phyloP scores from a whole-genome alignment of 2,888 invertebrate genomes.

The Adelphocoris suturalis region DNA sequence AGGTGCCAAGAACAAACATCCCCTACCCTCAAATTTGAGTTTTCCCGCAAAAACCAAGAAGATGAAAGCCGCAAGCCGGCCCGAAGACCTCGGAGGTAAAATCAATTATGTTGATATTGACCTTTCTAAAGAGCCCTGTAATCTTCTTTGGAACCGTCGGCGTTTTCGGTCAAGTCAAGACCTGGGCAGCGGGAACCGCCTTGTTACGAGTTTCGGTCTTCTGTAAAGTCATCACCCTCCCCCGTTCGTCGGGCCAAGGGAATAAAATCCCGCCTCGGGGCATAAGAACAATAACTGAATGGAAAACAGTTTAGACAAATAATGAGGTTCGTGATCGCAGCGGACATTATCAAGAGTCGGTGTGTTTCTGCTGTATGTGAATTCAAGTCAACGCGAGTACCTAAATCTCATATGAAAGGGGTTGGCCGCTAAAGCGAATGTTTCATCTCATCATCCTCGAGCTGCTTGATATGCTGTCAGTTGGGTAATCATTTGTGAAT shows the following conservation, averaged over 20 bases:
- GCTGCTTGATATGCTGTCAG: conserved; percentile 30
- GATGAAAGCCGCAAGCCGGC: background rate
- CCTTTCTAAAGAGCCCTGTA: conserved; percentile 63
- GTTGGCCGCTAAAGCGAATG: conserved; percentile 16
- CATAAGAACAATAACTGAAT: conserved; percentile 50
- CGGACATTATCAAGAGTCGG: conserved; percentile 38
- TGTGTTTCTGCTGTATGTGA: conserved; percentile 40
- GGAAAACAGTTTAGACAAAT: conserved; percentile 54
- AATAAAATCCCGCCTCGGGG: conserved; percentile 39
- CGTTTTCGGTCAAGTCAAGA: conserved; percentile 4
- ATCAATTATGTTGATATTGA: conserved; percentile 66
- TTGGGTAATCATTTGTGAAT: conserved; percentile 11
- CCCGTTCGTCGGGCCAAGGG: conserved; percentile 6
- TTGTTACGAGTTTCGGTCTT: conserved; percentile 52
- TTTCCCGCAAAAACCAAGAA: conserved; percentile 1
- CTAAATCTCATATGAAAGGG: conserved; percentile 14
- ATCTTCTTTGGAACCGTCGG: conserved; percentile 46
- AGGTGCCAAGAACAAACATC: too few relatives aligned
- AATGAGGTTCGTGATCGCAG: conserved; percentile 45
- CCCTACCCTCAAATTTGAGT: background rate
- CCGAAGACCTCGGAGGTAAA: conserved; percentile 43
- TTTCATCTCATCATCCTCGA: conserved; percentile 4
- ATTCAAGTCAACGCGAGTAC: conserved; percentile 38
- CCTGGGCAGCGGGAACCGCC: conserved; percentile 26
- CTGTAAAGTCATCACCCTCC: conserved; percentile 47